These are phyloP conservation scores for Pachypanchax playfairii DNA, from an alignment of 2,113 vertebrate genomes.

Conservation along the genomic window DNA sequence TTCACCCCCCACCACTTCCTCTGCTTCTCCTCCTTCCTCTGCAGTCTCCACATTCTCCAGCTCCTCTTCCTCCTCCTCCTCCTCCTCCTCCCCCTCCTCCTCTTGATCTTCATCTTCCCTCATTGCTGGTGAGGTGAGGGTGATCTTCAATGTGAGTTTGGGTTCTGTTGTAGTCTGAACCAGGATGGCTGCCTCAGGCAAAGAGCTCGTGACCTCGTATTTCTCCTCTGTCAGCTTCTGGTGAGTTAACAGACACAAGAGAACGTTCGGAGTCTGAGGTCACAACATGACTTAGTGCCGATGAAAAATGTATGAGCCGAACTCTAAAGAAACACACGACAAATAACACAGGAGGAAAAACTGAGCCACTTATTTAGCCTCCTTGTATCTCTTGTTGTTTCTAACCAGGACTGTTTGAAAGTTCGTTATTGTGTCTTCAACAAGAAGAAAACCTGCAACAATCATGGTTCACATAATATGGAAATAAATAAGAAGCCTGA, in stretches of 20 bases:
- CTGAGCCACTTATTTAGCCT: no score
- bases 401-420: no score
- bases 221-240: conserved; percentile 98
- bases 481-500: no score
- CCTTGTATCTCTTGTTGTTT: no score
- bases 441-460: no score
- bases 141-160: conserved; percentile 93
- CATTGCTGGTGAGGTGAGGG: conserved; percentile 93
- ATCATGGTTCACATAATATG: no score
- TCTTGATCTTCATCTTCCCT: conserved; percentile 73
- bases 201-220: conserved; percentile 88
- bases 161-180: conserved; percentile 90
- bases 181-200: conserved; percentile 91
- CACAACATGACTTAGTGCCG: conserved; percentile 8
- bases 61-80: conserved; percentile 26
- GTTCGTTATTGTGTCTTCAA: no score
- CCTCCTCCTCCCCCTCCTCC: conserved; percentile 56
- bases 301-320: conserved; percentile 15
- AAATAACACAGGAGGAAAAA: no score
- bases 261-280: conserved; percentile 43
- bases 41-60: conserved; percentile 27
- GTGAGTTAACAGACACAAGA: conserved; percentile 51
- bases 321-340: no score
- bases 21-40: conserved; percentile 27
- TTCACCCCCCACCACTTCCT: conserved; percentile 32